Evolutionary conservation across 2,888 invertebrate genomes (phyloP).

Genomic region (Leucania comma): DNA sequence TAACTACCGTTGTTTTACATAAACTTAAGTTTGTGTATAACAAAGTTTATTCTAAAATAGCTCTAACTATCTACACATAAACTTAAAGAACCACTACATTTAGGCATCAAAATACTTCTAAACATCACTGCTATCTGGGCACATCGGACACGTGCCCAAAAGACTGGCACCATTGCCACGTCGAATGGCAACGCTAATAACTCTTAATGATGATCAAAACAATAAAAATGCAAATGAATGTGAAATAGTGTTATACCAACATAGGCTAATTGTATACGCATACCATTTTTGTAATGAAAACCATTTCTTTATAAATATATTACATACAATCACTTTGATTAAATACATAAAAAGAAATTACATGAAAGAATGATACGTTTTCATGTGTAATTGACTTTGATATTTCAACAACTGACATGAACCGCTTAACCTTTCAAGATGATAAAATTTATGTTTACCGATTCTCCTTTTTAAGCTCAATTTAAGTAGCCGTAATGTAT

Average conservation of each 20-base stretch:
- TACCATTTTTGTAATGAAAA: slow-evolving; percentile 26
- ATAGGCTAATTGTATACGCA: slow-evolving; percentile 18
- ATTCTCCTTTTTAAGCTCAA: slow-evolving; percentile 54
- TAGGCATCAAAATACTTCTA: too few species aligned
- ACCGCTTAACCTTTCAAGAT: slow-evolving; percentile 55
- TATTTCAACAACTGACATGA: slow-evolving; percentile 50
- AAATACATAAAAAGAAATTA: slow-evolving; percentile 49
- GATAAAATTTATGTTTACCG: slow-evolving; percentile 48
- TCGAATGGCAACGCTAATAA: neutral
- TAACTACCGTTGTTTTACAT: too few species aligned
- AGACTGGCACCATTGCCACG: too few species aligned
- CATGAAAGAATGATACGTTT: slow-evolving; percentile 24
- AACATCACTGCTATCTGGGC: too few species aligned
- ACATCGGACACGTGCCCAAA: too few species aligned
- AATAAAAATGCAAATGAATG: slow-evolving; percentile 43
- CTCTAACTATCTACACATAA: too few species aligned
- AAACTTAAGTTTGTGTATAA: too few species aligned
- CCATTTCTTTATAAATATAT: slow-evolving; percentile 33
- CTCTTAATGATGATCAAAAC: slow-evolving; percentile 2
- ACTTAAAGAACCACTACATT: too few species aligned
- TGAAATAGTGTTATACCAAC: slow-evolving; percentile 31
- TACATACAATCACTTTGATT: slow-evolving; percentile 41
- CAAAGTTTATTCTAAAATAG: too few species aligned
- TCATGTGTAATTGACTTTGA: slow-evolving; percentile 34
- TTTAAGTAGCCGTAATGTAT: slow-evolving; percentile 43